Evolutionary conservation across 2,113 vertebrate genomes (phyloP).

Genomic region (Numenius arquata): DNA sequence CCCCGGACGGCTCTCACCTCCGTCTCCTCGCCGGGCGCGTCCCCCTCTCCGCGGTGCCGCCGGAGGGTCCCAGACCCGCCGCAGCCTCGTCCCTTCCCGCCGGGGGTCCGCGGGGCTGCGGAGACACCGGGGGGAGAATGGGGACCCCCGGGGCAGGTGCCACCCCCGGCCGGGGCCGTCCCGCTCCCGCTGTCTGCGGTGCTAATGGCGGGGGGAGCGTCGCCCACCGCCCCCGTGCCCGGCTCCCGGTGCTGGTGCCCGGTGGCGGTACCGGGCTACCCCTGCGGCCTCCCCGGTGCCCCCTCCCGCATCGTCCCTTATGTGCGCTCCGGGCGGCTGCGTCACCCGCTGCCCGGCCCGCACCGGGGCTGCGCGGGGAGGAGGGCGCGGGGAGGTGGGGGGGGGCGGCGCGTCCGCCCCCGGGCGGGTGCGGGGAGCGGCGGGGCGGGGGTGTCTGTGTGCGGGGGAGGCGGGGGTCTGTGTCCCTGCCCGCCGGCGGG

Average conservation of each 20-base stretch:
- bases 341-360: neutral
- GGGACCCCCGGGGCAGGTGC: neutral
- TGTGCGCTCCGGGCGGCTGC: neutral
- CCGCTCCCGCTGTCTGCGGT: neutral
- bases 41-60: neutral
- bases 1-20: neutral
- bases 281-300: neutral
- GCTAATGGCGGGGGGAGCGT: neutral
- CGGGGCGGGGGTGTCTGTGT: neutral
- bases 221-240: neutral
- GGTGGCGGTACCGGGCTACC: neutral
- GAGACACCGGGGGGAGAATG: neutral
- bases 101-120: neutral
- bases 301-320: neutral
- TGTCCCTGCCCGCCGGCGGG: neutral
- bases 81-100: neutral
- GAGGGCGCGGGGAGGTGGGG: too few species aligned
- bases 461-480: neutral
- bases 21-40: neutral
- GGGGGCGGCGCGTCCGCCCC: neutral
- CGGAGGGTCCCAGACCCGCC: neutral
- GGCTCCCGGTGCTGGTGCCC: neutral
- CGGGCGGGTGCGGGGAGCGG: neutral
- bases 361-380: neutral
- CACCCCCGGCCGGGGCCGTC: neutral